Evolutionary conservation across 1,140 invertebrate species (phyloP).

Genomic region (Cyclargus thomasi): DNA sequence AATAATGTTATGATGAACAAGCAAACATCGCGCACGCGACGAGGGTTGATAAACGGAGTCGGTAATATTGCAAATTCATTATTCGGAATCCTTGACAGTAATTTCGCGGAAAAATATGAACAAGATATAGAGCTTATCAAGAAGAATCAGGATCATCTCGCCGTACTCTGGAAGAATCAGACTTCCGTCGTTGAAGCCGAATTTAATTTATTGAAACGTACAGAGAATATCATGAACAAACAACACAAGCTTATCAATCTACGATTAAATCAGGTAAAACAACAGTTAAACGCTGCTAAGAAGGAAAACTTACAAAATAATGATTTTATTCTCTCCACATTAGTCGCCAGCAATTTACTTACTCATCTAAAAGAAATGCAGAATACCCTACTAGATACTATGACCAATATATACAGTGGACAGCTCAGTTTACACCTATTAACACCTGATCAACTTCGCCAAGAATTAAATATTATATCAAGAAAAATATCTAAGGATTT

Average conservation of each 20-base stretch:
- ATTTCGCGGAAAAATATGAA: constrained; percentile 22
- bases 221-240: constrained; percentile 11
- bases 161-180: constrained; percentile 6
- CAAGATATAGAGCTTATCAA: constrained; percentile 16
- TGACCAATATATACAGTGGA: constrained; percentile 23
- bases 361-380: constrained; percentile 19
- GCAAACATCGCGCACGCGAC: constrained; percentile 21
- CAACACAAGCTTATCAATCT: constrained; percentile 17
- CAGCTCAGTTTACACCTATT: constrained; percentile 20
- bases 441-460: constrained; percentile 18
- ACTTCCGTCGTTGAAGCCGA: constrained; percentile 9
- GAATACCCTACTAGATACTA: constrained; percentile 19
- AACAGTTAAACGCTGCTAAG: neutral
- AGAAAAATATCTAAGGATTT: constrained; percentile 22
- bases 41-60: constrained; percentile 24
- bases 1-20: constrained; percentile 25
- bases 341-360: constrained; percentile 20
- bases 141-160: constrained; percentile 16
- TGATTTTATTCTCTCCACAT: constrained; percentile 15
- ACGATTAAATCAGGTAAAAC: constrained; percentile 8
- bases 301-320: neutral
- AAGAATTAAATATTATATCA: constrained; percentile 19
- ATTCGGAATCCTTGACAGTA: constrained; percentile 23
- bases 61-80: constrained; percentile 22
- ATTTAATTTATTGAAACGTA: constrained; percentile 17